phyloP scores from a whole-genome alignment of 2,797 vertebrate species.

The Phrynocephalus vlangalii region DNA sequence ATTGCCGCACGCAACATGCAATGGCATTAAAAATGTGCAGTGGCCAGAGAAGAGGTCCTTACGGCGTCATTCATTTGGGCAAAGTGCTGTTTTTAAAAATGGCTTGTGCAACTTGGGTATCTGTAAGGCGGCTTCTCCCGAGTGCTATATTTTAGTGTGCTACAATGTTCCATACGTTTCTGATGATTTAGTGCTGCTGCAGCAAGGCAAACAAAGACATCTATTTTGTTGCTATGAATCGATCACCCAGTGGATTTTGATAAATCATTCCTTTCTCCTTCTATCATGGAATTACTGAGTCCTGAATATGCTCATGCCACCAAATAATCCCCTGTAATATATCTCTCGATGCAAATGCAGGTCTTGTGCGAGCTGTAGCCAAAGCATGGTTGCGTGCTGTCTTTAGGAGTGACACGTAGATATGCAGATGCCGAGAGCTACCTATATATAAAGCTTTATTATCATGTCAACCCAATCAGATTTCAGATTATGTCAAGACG shows the following conservation, averaged over 20 bases:
- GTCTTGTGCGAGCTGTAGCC: conserved; percentile 58
- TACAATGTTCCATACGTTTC: not conserved
- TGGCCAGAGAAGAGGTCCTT: not conserved
- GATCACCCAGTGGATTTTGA: conserved; percentile 56
- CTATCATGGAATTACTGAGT: conserved; percentile 52
- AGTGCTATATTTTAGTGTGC: conserved; percentile 37
- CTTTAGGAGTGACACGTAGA: conserved; percentile 6
- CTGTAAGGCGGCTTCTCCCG: not conserved
- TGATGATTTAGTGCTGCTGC: conserved; percentile 48
- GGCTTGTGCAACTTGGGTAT: conserved; percentile 6
- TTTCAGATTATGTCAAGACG: conserved; percentile 29
- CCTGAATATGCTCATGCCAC: conserved; percentile 48
- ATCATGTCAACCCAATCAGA: conserved; percentile 34
- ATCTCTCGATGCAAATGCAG: conserved; percentile 30
- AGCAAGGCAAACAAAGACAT: conserved; percentile 50
- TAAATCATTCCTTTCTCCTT: conserved; percentile 55
- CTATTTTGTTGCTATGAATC: conserved; percentile 59
- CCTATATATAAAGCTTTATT: conserved; percentile 44
- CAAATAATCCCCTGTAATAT: conserved; percentile 56
- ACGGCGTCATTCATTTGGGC: not conserved
- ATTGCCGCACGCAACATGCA: not conserved
- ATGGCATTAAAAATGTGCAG: not conserved
- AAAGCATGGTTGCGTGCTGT: conserved; percentile 51
- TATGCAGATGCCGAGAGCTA: not conserved
- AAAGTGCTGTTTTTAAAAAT: not conserved